Evolutionary conservation across 2,888 invertebrate genomes (phyloP).

Genomic region (Euclidia mi): DNA sequence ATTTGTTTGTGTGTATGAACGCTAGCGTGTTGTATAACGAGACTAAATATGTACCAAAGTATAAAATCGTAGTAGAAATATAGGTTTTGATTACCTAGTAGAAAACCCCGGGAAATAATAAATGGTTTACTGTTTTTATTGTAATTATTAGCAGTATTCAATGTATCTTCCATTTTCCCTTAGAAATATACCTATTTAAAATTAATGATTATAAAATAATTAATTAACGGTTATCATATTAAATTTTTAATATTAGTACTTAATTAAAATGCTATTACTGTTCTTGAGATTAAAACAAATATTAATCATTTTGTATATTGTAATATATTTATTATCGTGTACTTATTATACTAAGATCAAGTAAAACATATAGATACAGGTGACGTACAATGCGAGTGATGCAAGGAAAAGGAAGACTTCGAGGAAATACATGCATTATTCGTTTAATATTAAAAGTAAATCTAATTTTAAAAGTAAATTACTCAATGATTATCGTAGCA

Average conservation of each 20-base stretch:
- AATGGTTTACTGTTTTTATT: neutral
- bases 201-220: too few species aligned
- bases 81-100: constrained; percentile 10
- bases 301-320: neutral
- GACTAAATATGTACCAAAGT: constrained; percentile 11
- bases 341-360: too few species aligned
- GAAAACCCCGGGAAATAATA: constrained; percentile 5
- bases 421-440: too few species aligned
- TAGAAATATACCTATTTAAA: constrained; percentile 5
- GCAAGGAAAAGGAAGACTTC: too few species aligned
- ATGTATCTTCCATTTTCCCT: constrained; percentile 31
- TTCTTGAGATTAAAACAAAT: constrained; percentile 4
- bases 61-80: neutral
- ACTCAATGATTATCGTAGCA: neutral
- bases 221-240: constrained; percentile 1
- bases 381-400: too few species aligned
- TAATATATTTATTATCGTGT: neutral
- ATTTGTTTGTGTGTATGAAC: constrained; percentile 19
- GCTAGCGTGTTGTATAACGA: constrained; percentile 11
- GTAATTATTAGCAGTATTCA: constrained; percentile 8
- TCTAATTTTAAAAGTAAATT: too few species aligned
- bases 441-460: too few species aligned
- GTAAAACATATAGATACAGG: too few species aligned
- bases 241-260: neutral
- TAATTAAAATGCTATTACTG: constrained; percentile 8